Evolutionary conservation across 2,888 invertebrate species (phyloP).

Genomic region (Pediacus dermestoides): DNA sequence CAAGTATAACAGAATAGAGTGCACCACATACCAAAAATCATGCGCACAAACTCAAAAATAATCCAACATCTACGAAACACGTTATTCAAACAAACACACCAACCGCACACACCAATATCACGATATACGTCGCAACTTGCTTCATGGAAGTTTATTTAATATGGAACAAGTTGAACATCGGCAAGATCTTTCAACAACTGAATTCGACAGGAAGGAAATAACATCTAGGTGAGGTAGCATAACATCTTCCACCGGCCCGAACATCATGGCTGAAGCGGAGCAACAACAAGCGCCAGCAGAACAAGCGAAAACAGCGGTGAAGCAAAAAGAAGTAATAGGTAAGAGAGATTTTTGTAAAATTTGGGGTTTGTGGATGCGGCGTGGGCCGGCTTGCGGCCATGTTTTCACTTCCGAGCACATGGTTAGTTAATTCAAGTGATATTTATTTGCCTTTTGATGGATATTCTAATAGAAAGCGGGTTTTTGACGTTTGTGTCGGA

Average conservation of each 20-base stretch:
- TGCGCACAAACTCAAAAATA: too few relatives aligned
- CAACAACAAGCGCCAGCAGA: slow-evolving; percentile 56
- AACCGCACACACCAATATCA: too few relatives aligned
- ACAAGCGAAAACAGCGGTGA: slow-evolving; percentile 57
- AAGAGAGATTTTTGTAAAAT: slow-evolving; percentile 45
- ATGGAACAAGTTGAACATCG: slow-evolving; percentile 39
- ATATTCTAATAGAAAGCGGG: too few relatives aligned
- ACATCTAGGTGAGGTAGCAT: slow-evolving; percentile 73
- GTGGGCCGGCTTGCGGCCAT: slow-evolving; percentile 43
- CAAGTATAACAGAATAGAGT: too few relatives aligned
- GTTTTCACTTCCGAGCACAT: slow-evolving; percentile 42
- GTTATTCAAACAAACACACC: too few relatives aligned
- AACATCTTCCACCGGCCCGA: slow-evolving; percentile 70
- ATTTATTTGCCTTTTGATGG: too few relatives aligned
- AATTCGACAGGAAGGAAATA: slow-evolving; percentile 61
- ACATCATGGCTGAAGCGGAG: slow-evolving; percentile 88
- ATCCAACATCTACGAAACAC: too few relatives aligned
- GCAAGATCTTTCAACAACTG: slow-evolving; percentile 51
- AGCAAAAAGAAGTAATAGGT: slow-evolving; percentile 88
- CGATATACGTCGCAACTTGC: slow-evolving; percentile 24
- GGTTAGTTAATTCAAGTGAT: slow-evolving; percentile 23
- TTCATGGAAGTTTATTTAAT: slow-evolving; percentile 37
- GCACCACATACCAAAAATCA: too few relatives aligned
- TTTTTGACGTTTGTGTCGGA: too few relatives aligned
- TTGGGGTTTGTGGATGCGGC: slow-evolving; percentile 17